phyloP scores from a whole-genome alignment of 2,113 vertebrate species.

The Microcebus lehilahytsara region DNA sequence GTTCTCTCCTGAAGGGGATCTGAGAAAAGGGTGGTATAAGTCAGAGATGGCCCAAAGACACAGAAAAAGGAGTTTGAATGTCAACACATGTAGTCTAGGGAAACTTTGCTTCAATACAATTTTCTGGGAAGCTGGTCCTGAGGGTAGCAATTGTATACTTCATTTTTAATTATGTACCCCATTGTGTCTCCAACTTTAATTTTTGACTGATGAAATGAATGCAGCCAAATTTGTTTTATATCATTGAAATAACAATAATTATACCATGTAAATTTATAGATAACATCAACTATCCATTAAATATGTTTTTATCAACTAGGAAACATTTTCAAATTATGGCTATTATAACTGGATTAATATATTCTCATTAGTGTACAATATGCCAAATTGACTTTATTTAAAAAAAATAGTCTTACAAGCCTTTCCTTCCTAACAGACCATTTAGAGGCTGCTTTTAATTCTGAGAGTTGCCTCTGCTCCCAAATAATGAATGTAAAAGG shows the following conservation, averaged over 20 bases:
- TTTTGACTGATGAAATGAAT: constrained; percentile 40
- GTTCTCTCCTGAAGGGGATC: not conserved
- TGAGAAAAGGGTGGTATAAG: not conserved
- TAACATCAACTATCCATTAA: not conserved
- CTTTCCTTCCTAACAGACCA: not conserved
- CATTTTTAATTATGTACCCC: not conserved
- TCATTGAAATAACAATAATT: constrained; percentile 30
- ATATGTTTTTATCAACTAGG: constrained; percentile 17
- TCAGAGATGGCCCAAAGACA: not conserved
- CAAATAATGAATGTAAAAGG: constrained; percentile 56
- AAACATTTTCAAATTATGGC: constrained; percentile 41
- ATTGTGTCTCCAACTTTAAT: not conserved
- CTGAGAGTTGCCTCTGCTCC: not conserved
- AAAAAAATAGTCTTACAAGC: not conserved
- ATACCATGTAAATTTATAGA: not conserved
- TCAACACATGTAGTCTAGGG: not conserved
- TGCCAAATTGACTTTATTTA: not conserved
- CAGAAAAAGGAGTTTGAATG: not conserved
- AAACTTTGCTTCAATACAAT: not conserved
- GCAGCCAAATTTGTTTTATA: not conserved
- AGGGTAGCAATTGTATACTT: not conserved
- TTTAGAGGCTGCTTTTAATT: constrained; percentile 48
- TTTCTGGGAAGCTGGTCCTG: not conserved
- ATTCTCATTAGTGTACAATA: not conserved
- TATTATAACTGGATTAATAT: constrained; percentile 29